A percentile compares a stretch with the other conserved stretches of the same genome.
phyloP scores from a whole-genome alignment of 2,888 invertebrate genomes.

The Eupeodes luniger region DNA sequence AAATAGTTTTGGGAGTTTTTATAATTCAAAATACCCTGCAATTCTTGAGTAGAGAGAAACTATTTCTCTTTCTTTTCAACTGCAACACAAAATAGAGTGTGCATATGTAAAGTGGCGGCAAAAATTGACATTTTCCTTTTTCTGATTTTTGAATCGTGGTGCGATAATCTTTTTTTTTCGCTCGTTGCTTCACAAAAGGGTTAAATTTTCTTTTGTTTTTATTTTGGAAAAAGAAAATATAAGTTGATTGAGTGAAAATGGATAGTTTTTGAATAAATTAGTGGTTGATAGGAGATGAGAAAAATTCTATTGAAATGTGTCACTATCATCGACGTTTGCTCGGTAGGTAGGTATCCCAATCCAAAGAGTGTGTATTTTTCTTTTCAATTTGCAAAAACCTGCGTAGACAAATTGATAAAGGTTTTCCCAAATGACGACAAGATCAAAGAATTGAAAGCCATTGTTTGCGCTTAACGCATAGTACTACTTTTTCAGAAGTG shows the following conservation, averaged over 20 bases:
- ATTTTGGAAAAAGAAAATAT: background rate
- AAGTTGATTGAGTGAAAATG: background rate
- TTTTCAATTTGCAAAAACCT: slow-evolving; percentile 1
- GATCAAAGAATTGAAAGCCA: background rate
- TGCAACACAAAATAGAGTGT: slow-evolving; percentile 58
- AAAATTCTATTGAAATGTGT: background rate
- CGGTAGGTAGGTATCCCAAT: background rate
- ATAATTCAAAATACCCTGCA: slow-evolving; percentile 9
- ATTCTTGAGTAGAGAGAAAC: slow-evolving; percentile 35
- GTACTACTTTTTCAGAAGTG: background rate
- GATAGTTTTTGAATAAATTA: background rate
- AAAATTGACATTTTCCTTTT: slow-evolving; percentile 49
- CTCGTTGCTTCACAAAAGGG: background rate
- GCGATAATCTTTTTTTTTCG: slow-evolving; percentile 40
- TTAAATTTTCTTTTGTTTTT: slow-evolving; percentile 24
- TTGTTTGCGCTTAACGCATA: background rate
- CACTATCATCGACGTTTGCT: background rate
- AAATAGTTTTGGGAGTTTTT: slow-evolving; percentile 18
- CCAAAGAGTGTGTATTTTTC: background rate
- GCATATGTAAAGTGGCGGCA: slow-evolving; percentile 72
- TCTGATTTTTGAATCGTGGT: slow-evolving; percentile 16
- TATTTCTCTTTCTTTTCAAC: slow-evolving; percentile 51
- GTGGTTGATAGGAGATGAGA: background rate
- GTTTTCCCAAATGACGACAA: background rate
- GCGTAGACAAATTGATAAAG: slow-evolving; percentile 10